These are phyloP conservation scores for Drosophila biarmipes DNA, from an alignment of 1,140 invertebrate genomes.

Conservation along the genomic window DNA sequence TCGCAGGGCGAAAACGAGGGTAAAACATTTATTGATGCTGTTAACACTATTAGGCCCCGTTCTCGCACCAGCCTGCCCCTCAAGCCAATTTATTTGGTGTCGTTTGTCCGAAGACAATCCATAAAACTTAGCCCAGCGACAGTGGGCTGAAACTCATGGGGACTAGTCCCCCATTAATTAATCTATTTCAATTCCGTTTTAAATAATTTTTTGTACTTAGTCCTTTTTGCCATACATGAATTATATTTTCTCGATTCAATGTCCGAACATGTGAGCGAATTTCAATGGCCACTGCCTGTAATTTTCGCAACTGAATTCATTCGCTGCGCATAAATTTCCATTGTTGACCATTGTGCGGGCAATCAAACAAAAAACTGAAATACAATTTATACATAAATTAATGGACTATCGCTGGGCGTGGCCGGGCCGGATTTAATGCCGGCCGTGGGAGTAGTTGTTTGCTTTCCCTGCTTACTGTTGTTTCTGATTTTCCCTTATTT, in stretches of 20 bases:
- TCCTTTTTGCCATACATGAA: conserved; percentile 17
- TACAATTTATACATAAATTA: conserved; percentile 51
- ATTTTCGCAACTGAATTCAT: conserved; percentile 30
- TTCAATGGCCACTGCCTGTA: conserved; percentile 9
- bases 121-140: conserved; percentile 6
- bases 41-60: conserved; percentile 30
- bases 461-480: conserved; percentile 8
- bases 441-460: conserved; percentile 12
- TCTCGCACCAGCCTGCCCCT: neutral
- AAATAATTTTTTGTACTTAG: conserved; percentile 8
- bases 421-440: conserved; percentile 4
- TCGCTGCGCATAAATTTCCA: conserved; percentile 28
- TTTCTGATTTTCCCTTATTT: conserved; percentile 29
- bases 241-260: conserved; percentile 32
- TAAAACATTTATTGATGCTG: conserved; percentile 45
- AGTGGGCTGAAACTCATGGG: conserved; percentile 11
- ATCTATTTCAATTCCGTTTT: conserved; percentile 28
- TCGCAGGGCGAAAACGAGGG: neutral
- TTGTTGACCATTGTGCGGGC: conserved; percentile 37
- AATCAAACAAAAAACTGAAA: conserved; percentile 33
- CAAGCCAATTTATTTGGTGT: conserved; percentile 14
- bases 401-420: conserved; percentile 40
- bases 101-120: conserved; percentile 11
- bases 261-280: conserved; percentile 2
- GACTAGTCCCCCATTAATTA: neutral